Conservation (phyloP, 2,888 invertebrate species). For the Sphaerophoria taeniata region DNA sequence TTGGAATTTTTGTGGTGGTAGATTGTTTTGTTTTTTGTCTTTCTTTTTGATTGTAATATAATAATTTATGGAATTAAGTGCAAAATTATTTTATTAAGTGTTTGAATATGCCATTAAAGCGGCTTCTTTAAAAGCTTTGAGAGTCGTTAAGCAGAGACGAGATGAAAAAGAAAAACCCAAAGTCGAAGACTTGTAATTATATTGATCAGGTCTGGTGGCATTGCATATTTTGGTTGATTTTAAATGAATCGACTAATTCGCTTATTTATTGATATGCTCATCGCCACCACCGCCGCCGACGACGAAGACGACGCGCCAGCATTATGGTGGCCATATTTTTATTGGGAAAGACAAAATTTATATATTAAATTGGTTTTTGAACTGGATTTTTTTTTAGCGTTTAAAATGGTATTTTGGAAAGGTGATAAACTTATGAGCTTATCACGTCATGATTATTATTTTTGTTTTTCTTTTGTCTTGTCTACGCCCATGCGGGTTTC, state of each 20-base stretch:
- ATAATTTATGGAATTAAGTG: conserved; percentile 72
- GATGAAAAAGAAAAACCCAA: conserved; percentile 28
- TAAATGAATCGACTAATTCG: conserved; percentile 56
- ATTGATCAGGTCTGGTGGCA: conserved; percentile 33
- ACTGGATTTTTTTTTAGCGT: neutral
- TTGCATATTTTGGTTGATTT: conserved; percentile 48
- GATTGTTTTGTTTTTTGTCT: conserved; percentile 28
- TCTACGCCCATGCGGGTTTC: conserved; percentile 1
- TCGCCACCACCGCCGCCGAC: conserved; percentile 24
- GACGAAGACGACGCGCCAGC: neutral
- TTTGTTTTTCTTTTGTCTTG: neutral
- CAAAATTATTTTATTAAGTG: conserved; percentile 73
- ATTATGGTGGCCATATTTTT: conserved; percentile 3
- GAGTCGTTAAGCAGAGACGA: conserved; percentile 45
- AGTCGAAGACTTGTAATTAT: conserved; percentile 2
- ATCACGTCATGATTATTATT: conserved; percentile 13
- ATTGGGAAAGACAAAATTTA: conserved; percentile 40
- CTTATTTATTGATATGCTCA: conserved; percentile 59
- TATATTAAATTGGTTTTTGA: conserved; percentile 19
- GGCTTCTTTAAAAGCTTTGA: conserved; percentile 59
- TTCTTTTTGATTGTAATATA: conserved; percentile 7
- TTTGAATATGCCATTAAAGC: conserved; percentile 69
- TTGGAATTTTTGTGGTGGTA: conserved; percentile 6
- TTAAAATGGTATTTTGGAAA: neutral
- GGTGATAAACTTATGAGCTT: conserved; percentile 26